Base-by-base conservation (phyloP, 2,888 invertebrate species). In the Athalia circularis region DNA sequence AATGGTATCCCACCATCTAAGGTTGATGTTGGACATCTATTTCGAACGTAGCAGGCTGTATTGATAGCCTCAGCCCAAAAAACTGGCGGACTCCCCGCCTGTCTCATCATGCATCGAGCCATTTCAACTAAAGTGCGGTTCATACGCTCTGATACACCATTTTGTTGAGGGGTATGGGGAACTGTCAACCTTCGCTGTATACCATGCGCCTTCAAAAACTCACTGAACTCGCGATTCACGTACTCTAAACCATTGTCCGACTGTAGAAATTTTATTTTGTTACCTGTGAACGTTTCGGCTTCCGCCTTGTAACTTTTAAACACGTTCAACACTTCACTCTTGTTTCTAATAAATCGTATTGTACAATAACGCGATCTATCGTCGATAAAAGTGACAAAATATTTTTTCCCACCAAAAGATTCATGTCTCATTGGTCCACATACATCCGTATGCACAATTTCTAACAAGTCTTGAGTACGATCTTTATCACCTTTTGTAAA, bases 381-480 rank as follows among this genome's bases (percentile, higher is more conserved):
- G 48, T 83, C 82, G 5, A 82, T 82, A 54, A 83, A 82, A 5
- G 80, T 79, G 7, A 82, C 64, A 13, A 82, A 80, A 65, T 82
- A 83, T 61, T 48, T 79, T 3, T 72, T n/a, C n/a, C 77, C 47
- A n/a, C 79, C 80, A 29, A 50, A 13, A 8, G 80, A 81, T 65
- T 65, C 50, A 9, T 48, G 29, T 9, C 77, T 43, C 75, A 80
- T 75, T 6, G 82, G 82, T 3, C 83, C 81, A 43, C 77, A 79
- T 1, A 83, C 79, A 72, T 79, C 82, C 9, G 80, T 79, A 50
- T 82, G 81, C 4, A 83, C 67, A 8, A 82, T 59, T 9, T 82
- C 78, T 45, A 81, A 54, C 11, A 64, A n/a, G 8, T 76, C 61
- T 29, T 29, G 29, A 4, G 43, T 79, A 9, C 45, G 62, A 13